Conservation (phyloP, 2,113 vertebrate species). For the Alethe diademata region DNA sequence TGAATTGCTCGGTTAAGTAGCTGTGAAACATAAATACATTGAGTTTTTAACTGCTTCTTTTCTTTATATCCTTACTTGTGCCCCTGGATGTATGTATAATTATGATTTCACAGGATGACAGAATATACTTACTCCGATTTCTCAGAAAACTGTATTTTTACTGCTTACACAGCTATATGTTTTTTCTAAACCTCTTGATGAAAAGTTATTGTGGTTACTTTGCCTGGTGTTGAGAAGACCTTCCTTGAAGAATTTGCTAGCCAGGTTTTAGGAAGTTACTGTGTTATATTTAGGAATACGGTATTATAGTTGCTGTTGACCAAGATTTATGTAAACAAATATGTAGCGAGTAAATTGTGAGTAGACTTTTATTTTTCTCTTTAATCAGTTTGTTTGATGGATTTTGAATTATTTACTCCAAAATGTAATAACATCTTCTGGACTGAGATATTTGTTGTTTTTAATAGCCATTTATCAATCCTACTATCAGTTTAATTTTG, state of each 20-base stretch:
- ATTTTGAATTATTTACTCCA: not conserved
- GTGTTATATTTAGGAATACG: not conserved
- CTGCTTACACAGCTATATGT: not conserved
- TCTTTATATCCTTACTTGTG: not conserved
- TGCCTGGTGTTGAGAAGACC: not conserved
- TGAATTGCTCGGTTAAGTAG: not conserved
- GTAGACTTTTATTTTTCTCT: not conserved
- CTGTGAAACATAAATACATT: not conserved
- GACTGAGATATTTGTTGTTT: not conserved
- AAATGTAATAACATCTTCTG: not conserved
- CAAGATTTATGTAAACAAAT: not conserved
- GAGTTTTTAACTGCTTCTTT: not conserved
- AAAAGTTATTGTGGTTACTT: not conserved
- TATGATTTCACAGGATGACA: not conserved
- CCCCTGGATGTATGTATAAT: rapidly evolving
- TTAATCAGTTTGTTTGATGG: not conserved
- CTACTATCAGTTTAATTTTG: not conserved
- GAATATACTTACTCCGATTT: not conserved
- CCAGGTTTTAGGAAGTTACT: not conserved
- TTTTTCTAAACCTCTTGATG: not conserved
- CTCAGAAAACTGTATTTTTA: not conserved
- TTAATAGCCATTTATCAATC: not conserved
- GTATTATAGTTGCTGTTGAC: not conserved
- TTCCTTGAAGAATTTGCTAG: not conserved
- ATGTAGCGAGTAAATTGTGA: not conserved